These are phyloP conservation scores for Trematomus loennbergii DNA, from an alignment of 2,113 vertebrate genomes.

Conservation along the genomic window DNA sequence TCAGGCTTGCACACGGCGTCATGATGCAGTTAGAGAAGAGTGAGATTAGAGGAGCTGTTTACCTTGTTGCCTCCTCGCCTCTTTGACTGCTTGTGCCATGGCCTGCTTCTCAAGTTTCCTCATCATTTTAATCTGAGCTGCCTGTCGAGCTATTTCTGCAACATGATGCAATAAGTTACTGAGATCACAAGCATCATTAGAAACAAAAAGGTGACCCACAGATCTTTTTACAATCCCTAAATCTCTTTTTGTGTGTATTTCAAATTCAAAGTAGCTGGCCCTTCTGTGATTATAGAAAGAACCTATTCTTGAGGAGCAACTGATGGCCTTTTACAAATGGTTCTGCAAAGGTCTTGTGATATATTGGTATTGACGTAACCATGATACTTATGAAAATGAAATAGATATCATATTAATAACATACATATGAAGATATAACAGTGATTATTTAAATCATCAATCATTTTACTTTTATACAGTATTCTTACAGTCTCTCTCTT, in stretches of 20 bases:
- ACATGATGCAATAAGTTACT: constrained; percentile 42
- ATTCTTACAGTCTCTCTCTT: no score
- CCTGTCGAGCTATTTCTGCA: constrained; percentile 96
- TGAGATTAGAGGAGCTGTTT: constrained; percentile 29
- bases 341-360: not conserved
- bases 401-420: no score
- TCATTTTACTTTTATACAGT: no score
- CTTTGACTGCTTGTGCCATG: constrained; percentile 92
- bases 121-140: constrained; percentile 95
- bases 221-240: not conserved
- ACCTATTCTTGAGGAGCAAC: not conserved
- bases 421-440: no score
- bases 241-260: not conserved
- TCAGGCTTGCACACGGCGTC: not conserved
- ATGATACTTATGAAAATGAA: no score
- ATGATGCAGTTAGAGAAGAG: not conserved
- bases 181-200: constrained; percentile 4
- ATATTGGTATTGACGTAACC: no score
- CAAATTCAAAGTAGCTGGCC: no score
- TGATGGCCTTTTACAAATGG: not conserved
- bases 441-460: no score
- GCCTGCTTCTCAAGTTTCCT: constrained; percentile 96
- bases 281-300: not conserved
- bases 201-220: not conserved
- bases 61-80: constrained; percentile 95